These are phyloP conservation scores for Petrolisthes cinctipes DNA, from an alignment of 2,888 invertebrate species.

Conservation along the genomic window DNA sequence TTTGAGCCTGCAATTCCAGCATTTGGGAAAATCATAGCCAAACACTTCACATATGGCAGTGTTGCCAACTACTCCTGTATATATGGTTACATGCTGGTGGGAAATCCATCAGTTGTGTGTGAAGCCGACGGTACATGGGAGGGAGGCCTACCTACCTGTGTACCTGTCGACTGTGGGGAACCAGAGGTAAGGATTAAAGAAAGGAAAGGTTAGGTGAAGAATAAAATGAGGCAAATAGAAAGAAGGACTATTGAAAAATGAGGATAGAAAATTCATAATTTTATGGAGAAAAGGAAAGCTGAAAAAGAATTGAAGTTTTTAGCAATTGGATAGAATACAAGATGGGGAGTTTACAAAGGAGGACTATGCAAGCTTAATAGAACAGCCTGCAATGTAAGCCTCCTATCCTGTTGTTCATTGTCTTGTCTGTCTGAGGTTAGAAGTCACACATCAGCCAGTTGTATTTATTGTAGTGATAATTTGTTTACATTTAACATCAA, in stretches of 20 bases:
- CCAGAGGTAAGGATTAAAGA: slow-evolving; percentile 53
- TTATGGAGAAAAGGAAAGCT: neutral
- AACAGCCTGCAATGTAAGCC: no score
- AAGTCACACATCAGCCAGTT: no score
- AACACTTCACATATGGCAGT: slow-evolving; percentile 61
- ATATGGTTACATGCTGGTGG: slow-evolving; percentile 57
- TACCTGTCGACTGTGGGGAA: slow-evolving; percentile 65
- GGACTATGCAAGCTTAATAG: no score
- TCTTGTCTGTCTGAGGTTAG: no score
- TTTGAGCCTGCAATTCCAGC: slow-evolving; percentile 57
- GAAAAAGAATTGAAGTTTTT: neutral
- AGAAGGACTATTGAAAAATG: neutral
- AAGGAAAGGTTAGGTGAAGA: neutral
- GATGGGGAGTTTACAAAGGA: no score
- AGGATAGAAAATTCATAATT: neutral
- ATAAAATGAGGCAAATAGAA: neutral
- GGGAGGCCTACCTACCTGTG: slow-evolving; percentile 65
- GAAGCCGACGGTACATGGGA: slow-evolving; percentile 66
- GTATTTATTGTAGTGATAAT: no score
- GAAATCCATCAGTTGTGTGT: slow-evolving; percentile 58
- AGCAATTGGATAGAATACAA: no score
- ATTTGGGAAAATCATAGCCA: slow-evolving; percentile 62
- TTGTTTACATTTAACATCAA: no score
- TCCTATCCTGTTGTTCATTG: no score
- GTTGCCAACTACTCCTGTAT: slow-evolving; percentile 61